A percentile compares a stretch with the other conserved stretches of the same genome.
phyloP scores from a whole-genome alignment of 2,113 vertebrate genomes.

The Urocitellus parryii region DNA sequence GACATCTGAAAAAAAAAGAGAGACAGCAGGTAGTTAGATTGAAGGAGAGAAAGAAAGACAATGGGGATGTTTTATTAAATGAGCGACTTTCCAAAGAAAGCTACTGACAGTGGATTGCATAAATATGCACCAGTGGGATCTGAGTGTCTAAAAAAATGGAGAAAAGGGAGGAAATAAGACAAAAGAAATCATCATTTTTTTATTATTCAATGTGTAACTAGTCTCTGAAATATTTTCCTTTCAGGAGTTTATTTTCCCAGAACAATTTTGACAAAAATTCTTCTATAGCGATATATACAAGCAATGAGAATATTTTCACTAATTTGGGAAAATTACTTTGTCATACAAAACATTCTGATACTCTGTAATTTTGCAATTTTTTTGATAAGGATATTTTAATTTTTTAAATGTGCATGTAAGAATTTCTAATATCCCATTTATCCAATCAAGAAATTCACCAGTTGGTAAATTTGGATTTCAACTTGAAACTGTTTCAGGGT shows the following conservation, averaged over 20 bases:
- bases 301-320: neutral
- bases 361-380: neutral
- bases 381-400: neutral
- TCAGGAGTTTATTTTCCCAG: neutral
- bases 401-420: conserved; percentile 17
- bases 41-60: neutral
- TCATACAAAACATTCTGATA: neutral
- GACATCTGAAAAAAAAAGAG: neutral
- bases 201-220: neutral
- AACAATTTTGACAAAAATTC: neutral
- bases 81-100: neutral
- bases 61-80: neutral
- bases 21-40: neutral
- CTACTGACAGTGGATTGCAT: neutral
- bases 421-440: neutral
- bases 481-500: neutral
- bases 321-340: neutral
- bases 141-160: neutral
- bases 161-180: neutral
- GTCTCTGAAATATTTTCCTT: neutral
- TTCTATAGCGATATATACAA: neutral
- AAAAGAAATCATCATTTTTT: neutral
- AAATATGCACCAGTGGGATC: neutral
- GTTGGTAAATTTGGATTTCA: neutral
- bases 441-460: neutral